Evolutionary conservation across 2,113 vertebrate species (phyloP).

Genomic region (Cyprinodon variegatus): DNA sequence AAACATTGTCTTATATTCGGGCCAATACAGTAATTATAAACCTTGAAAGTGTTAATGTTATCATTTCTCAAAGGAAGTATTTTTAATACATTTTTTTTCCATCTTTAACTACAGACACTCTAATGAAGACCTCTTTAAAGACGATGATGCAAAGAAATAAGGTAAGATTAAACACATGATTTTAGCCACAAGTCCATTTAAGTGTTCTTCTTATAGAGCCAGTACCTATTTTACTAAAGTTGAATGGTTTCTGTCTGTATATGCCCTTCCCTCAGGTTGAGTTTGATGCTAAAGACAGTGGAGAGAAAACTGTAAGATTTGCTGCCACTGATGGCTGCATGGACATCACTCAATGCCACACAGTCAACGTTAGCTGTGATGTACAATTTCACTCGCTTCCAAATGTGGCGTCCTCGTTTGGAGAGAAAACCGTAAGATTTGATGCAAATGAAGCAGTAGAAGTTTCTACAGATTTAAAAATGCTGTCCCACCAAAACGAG

Average conservation of each 20-base stretch:
- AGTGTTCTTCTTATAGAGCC: neutral
- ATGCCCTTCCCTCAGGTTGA: slow-evolving; percentile 39
- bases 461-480: neutral
- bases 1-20: too few relatives aligned
- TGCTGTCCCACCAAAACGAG: neutral
- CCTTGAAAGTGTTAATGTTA: neutral
- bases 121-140: slow-evolving; percentile 6
- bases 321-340: slow-evolving; percentile 4
- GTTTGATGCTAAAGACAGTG: slow-evolving; percentile 27
- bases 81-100: neutral
- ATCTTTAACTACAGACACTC: slow-evolving; percentile 8
- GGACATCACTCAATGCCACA: slow-evolving; percentile 19
- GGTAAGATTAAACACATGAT: slow-evolving; percentile 34
- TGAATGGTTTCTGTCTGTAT: neutral
- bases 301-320: slow-evolving; percentile 33
- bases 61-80: neutral
- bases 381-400: neutral
- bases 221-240: neutral
- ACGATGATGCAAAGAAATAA: slow-evolving; percentile 8
- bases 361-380: neutral
- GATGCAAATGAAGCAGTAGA: slow-evolving; percentile 3
- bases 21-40: neutral
- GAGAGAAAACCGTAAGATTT: slow-evolving; percentile 34
- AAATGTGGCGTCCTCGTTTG: neutral
- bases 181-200: neutral